Conservation (phyloP, 2,888 invertebrate genomes). For the Neoaliturus tenellus region DNA sequence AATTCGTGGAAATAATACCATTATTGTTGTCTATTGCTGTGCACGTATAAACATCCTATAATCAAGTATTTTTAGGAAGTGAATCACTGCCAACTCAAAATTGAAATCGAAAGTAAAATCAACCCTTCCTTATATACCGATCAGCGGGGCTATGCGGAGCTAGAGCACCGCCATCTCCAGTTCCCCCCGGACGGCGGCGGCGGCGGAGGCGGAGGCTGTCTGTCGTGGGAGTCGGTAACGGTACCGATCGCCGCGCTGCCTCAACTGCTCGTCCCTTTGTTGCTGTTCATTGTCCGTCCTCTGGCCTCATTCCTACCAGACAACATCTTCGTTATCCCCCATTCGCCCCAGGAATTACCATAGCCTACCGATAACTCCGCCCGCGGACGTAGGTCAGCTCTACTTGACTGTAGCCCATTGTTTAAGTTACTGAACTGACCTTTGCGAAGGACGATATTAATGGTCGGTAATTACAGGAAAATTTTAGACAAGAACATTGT, state of each 20-base stretch:
- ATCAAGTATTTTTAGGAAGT: no score
- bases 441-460: not conserved
- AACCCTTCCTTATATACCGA: no score
- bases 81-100: no score
- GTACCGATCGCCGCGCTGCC: conserved; percentile 5
- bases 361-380: not conserved
- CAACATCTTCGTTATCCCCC: not conserved
- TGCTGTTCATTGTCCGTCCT: conserved; percentile 6
- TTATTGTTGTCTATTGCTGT: no score
- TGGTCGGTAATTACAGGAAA: not conserved
- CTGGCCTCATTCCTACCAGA: not conserved
- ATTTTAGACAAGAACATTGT: no score
- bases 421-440: not conserved
- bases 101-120: no score
- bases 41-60: no score
- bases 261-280: not conserved
- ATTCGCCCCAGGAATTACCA: no score
- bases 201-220: not conserved
- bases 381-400: not conserved
- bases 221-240: conserved; percentile 29
- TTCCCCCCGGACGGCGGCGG: not conserved
- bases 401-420: not conserved
- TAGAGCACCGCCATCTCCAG: no score
- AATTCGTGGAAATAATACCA: no score
- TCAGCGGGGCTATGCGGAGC: no score